Evolutionary conservation across 1,140 invertebrate genomes (phyloP).

Genomic region (Orchesella cincta): DNA sequence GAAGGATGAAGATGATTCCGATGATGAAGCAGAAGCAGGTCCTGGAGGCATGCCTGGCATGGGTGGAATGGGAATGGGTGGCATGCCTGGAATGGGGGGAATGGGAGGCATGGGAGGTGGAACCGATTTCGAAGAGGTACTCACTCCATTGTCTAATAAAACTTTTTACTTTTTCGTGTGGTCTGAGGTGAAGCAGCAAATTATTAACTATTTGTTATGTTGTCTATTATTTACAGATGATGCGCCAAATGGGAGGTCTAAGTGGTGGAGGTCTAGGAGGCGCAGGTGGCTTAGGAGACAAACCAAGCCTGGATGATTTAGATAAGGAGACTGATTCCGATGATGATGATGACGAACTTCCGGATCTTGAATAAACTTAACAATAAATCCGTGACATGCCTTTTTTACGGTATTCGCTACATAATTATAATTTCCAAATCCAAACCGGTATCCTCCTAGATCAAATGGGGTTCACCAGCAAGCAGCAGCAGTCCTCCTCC

Average conservation of each 20-base stretch:
- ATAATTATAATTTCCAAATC: not conserved
- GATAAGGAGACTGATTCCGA: constrained; percentile 61
- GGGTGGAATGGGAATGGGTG: constrained; percentile 25
- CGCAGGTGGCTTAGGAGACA: no score
- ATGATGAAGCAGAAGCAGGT: constrained; percentile 61
- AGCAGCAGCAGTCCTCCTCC: no score
- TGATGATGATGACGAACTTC: constrained; percentile 60
- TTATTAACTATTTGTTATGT: constrained; percentile 9
- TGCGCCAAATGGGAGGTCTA: constrained; percentile 63
- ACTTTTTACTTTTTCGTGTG: constrained; percentile 3
- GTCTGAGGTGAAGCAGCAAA: constrained; percentile 3
- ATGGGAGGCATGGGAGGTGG: constrained; percentile 44
- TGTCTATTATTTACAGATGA: constrained; percentile 58
- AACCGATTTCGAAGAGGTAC: constrained; percentile 65
- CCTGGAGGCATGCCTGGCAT: constrained; percentile 35
- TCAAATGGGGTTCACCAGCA: no score
- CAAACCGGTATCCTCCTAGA: not conserved
- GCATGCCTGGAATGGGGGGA: constrained; percentile 37
- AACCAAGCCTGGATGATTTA: constrained; percentile 61
- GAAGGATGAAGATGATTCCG: constrained; percentile 89
- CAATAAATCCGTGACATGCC: constrained; percentile 4
- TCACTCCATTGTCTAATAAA: constrained; percentile 38
- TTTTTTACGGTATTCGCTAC: constrained; percentile 14
- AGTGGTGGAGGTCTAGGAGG: constrained; percentile 52
- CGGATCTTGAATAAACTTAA: constrained; percentile 56